A percentile compares a stretch with the other conserved stretches of the same genome.
These are phyloP conservation scores for Rhaphigaster nebulosa DNA, from an alignment of 2,888 invertebrate species.

Conservation along the genomic window DNA sequence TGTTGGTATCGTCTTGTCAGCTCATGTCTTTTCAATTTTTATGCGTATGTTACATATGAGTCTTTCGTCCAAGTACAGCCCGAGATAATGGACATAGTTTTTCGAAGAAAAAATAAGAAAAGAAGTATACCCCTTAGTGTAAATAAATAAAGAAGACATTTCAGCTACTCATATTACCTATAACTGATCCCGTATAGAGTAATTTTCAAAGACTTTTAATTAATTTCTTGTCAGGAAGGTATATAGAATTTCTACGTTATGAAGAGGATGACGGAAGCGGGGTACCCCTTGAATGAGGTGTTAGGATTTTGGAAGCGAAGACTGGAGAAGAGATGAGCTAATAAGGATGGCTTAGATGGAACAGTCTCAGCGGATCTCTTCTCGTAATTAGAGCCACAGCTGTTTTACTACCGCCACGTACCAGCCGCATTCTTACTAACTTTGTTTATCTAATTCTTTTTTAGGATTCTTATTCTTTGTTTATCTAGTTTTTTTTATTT, in stretches of 20 bases:
- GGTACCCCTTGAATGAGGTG: neutral
- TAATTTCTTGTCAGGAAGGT: neutral
- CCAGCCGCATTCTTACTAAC: neutral
- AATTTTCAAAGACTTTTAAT: neutral
- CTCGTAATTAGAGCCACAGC: slow-evolving; percentile 9
- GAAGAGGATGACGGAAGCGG: neutral
- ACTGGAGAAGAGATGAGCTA: neutral
- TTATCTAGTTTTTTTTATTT: neutral
- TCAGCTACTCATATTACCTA: too few species aligned
- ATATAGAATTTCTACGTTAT: neutral
- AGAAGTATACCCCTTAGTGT: too few species aligned
- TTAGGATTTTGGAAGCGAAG: neutral
- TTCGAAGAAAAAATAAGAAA: too few species aligned
- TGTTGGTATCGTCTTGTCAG: too few species aligned
- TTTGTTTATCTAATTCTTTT: slow-evolving; percentile 8
- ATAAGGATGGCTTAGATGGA: neutral
- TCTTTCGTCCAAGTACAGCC: too few species aligned
- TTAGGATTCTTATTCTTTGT: too few species aligned
- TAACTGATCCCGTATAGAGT: neutral
- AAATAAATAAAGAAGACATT: too few species aligned
- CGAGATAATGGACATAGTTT: too few species aligned
- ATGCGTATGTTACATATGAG: too few species aligned
- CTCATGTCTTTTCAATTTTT: too few species aligned
- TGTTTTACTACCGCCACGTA: neutral
- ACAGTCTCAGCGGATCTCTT: neutral